Base-by-base conservation (phyloP, 2,888 invertebrate species). In the Drosophila algonquin region DNA sequence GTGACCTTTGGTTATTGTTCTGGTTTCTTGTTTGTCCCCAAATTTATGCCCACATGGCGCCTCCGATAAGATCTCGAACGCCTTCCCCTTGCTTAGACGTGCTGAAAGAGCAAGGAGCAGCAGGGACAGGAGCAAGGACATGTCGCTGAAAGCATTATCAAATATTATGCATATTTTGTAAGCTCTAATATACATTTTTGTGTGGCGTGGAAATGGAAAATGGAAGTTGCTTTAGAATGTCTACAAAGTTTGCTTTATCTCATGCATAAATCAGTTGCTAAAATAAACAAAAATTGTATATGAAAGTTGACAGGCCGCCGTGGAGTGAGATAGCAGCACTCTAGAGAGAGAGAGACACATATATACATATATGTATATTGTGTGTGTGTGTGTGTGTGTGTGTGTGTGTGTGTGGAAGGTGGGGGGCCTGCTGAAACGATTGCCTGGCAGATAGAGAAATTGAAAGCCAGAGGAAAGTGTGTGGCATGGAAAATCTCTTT, bases 71-170 rank as follows among this genome's bases (percentile, higher is more conserved):
- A 86, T 89, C 79, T 45, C 35, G 35, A 12, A 73, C 55, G 50
- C 59, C 55, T 40, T 27, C 16, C 16, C 35, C 56, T 48, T 68
- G 78, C 75, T 84, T 77, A 71, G 79, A 81, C 81, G 81, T 86
- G 87, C 80, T 70, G 77, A 73, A 82, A 74, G 75, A 40, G 18
- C 54, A 57, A 40, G 27, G 27, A 27, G 6, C 27, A 63, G 40
- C 57, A 61, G 45, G 40, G 56, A 53, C 70, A 71, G 63, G 68
- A 72, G 69, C 69, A 69, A 81, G 75, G 74, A 88, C 70, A 83
- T 79, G 83, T 76, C 81, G 84, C 84, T 84, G 84, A 88, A 84
- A 88, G 87, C 87, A 88, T 84, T 84, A 88, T 86, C 88, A 88
- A 88, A 84, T 86, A 88, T 84, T 84, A 88, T 84, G 84, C 87